A percentile compares a stretch with the other conserved stretches of the same genome.
phyloP scores from a whole-genome alignment of 2,888 invertebrate species.

The Phrixothrix hirtus region DNA sequence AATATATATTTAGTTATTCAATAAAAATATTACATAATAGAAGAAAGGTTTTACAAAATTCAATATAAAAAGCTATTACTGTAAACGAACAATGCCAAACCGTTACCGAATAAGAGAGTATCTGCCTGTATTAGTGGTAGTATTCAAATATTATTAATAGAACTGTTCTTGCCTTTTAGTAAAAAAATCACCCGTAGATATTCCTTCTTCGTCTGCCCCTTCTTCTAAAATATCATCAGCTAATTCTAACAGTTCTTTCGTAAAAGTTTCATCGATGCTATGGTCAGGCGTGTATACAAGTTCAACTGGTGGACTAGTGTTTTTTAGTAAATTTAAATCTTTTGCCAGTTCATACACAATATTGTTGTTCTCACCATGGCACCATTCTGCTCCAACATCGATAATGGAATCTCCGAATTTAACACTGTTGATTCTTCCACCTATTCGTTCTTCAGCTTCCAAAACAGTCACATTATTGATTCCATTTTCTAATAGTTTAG shows the following conservation, averaged over 20 bases:
- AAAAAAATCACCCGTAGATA: conserved; percentile 1
- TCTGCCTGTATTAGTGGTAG: no score
- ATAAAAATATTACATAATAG: no score
- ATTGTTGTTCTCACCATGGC: conserved; percentile 48
- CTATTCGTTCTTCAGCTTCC: conserved; percentile 48
- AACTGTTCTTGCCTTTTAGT: background rate
- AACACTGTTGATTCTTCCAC: conserved; percentile 45
- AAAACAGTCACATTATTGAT: conserved; percentile 56
- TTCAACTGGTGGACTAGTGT: conserved; percentile 15
- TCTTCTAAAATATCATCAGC: background rate
- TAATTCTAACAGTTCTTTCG: conserved; percentile 34
- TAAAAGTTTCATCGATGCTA: conserved; percentile 40
- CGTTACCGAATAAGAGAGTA: no score
- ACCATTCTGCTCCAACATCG: conserved; percentile 49
- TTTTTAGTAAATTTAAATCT: conserved; percentile 42
- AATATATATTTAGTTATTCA: no score
- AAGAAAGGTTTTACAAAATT: no score
- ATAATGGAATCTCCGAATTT: conserved; percentile 36
- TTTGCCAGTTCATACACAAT: conserved; percentile 47
- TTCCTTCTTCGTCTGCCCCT: background rate
- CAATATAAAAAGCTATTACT: no score
- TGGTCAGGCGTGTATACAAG: conserved; percentile 45
- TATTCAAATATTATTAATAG: no score
- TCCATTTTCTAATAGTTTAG: conserved; percentile 55
- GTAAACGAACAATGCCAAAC: no score